A percentile compares a stretch with the other conserved stretches of the same genome.
phyloP scores from a whole-genome alignment of 2,888 invertebrate genomes.

The Volucella inflata region DNA sequence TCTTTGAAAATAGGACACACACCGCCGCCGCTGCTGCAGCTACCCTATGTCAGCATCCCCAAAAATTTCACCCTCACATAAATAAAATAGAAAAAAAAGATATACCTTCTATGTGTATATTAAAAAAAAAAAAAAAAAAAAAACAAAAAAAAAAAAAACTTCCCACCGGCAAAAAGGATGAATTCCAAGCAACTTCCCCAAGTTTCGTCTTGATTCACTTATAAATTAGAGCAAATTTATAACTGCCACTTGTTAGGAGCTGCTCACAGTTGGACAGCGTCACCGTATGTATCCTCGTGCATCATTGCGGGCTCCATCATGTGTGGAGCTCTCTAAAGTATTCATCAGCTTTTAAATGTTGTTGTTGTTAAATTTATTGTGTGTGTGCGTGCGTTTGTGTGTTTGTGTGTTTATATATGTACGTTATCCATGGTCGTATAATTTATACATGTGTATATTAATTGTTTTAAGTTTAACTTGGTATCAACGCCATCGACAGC shows the following conservation, averaged over 20 bases:
- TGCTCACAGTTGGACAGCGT: constrained; percentile 68
- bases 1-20: constrained; percentile 80
- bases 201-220: constrained; percentile 50
- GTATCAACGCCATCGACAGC: constrained; percentile 43
- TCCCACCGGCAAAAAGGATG: constrained; percentile 61
- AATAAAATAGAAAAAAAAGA: constrained; percentile 1
- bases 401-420: constrained; percentile 38
- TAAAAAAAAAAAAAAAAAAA: constrained; percentile 25
- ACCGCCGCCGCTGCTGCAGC: constrained; percentile 64
- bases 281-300: constrained; percentile 66
- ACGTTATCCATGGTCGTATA: not conserved
- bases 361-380: constrained; percentile 45
- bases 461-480: constrained; percentile 43
- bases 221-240: constrained; percentile 63
- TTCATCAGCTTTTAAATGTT: constrained; percentile 71
- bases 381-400: constrained; percentile 29
- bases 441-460: constrained; percentile 11
- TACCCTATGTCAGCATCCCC: constrained; percentile 63
- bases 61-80: constrained; percentile 51
- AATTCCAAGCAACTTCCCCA: constrained; percentile 47
- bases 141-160: constrained; percentile 17
- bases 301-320: constrained; percentile 42
- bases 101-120: too few relatives aligned
- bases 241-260: constrained; percentile 73
- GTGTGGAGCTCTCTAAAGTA: constrained; percentile 43